A percentile compares a stretch with the other conserved stretches of the same genome.
phyloP scores from a whole-genome alignment of 2,113 vertebrate species.

The Lampris megalopsis region DNA sequence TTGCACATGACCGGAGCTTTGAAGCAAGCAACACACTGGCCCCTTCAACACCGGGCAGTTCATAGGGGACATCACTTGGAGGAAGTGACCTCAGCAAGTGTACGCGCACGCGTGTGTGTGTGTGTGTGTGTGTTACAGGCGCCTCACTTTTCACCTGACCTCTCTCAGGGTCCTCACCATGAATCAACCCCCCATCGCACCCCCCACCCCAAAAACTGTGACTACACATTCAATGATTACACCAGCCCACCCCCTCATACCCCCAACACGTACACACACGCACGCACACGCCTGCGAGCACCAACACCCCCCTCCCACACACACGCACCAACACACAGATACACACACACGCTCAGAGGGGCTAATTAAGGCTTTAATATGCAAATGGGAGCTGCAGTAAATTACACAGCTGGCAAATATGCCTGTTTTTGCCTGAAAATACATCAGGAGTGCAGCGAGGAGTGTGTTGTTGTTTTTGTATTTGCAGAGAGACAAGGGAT shows the following conservation, averaged over 20 bases:
- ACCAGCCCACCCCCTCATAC: slow-evolving; percentile 65
- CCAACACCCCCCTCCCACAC: slow-evolving; percentile 69
- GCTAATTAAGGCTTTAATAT: slow-evolving; percentile 99
- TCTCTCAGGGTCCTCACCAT: slow-evolving; percentile 75
- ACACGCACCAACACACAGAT: slow-evolving; percentile 74
- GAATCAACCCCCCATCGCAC: slow-evolving; percentile 23
- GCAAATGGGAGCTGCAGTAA: slow-evolving; percentile 95
- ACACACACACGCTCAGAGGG: slow-evolving; percentile 92
- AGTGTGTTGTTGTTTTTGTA: slow-evolving; percentile 77
- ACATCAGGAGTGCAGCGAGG: slow-evolving; percentile 80
- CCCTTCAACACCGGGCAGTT: no score
- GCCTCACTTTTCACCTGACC: slow-evolving; percentile 63
- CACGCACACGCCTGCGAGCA: slow-evolving; percentile 37
- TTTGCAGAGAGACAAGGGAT: slow-evolving; percentile 71
- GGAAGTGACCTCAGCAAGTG: no score
- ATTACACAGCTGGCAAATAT: slow-evolving; percentile 99
- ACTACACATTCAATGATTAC: slow-evolving; percentile 88
- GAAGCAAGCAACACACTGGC: no score
- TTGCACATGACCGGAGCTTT: no score
- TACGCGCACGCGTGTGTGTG: no score
- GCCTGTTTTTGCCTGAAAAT: slow-evolving; percentile 91
- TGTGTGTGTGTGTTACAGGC: neutral
- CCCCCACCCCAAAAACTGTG: slow-evolving; percentile 72
- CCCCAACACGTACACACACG: slow-evolving; percentile 6
- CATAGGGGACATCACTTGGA: no score